Percentiles rank a stretch among this genome's conserved stretches.
Conservation (phyloP, 2,888 invertebrate genomes). For the Acleris literana region DNA sequence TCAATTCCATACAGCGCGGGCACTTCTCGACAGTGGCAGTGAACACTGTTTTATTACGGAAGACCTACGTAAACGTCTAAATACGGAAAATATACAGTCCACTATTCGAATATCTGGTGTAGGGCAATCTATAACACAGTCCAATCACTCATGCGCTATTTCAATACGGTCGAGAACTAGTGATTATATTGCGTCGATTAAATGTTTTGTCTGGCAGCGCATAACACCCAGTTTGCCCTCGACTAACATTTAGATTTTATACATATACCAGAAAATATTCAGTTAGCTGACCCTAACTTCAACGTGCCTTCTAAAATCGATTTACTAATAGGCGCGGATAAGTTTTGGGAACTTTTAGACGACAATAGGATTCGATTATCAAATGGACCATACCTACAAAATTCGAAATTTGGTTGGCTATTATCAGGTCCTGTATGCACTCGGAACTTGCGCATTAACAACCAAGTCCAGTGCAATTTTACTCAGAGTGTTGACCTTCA, state of each 20-base stretch:
- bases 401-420: no score
- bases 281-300: constrained; percentile 36
- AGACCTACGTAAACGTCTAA: not conserved
- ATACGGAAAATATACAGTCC: not conserved
- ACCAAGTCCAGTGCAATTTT: constrained; percentile 36
- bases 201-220: constrained; percentile 12
- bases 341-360: no score
- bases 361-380: no score
- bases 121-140: not conserved
- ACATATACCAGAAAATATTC: constrained; percentile 29
- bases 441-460: constrained; percentile 8
- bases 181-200: not conserved
- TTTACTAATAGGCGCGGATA: constrained; percentile 15
- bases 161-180: not conserved
- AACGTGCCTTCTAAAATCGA: constrained; percentile 27
- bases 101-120: not conserved
- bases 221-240: constrained; percentile 33
- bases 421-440: constrained; percentile 26
- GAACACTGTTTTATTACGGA: no score
- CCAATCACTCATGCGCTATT: not conserved
- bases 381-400: no score
- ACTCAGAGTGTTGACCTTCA: constrained; percentile 29
- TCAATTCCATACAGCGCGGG: no score
- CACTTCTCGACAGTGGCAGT: no score
- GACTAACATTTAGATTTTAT: constrained; percentile 17